Conservation (phyloP, 2,797 vertebrate species). For the Nannoperca australis region DNA sequence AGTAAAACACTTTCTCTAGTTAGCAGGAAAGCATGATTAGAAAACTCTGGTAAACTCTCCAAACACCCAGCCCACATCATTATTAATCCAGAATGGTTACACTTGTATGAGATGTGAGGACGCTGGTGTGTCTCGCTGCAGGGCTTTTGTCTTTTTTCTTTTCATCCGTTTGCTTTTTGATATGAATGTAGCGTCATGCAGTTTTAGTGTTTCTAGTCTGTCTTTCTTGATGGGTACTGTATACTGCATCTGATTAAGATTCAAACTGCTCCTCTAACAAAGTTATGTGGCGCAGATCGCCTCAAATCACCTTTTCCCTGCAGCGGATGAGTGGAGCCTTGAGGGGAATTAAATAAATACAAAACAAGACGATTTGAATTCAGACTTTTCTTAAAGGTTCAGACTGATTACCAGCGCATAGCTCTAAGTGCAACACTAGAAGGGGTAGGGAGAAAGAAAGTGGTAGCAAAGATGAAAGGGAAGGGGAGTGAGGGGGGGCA, state of each 20-base stretch:
- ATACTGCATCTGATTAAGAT: slow-evolving; percentile 51
- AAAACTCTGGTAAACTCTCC: slow-evolving; percentile 49
- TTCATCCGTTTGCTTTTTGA: slow-evolving; percentile 29
- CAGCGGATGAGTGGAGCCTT: slow-evolving; percentile 33
- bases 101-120: slow-evolving; percentile 24
- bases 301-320: slow-evolving; percentile 65
- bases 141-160: slow-evolving; percentile 5
- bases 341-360: slow-evolving; percentile 64
- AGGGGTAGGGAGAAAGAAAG: slow-evolving; percentile 30
- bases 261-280: slow-evolving; percentile 45
- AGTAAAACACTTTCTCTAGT: slow-evolving; percentile 55
- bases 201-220: slow-evolving; percentile 7
- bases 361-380: slow-evolving; percentile 72
- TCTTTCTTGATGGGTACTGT: slow-evolving; percentile 38
- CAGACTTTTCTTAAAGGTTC: slow-evolving; percentile 56
- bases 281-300: slow-evolving; percentile 46
- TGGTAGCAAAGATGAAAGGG: slow-evolving; percentile 56
- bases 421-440: slow-evolving; percentile 37
- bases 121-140: slow-evolving; percentile 20
- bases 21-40: slow-evolving; percentile 62
- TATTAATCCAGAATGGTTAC: slow-evolving; percentile 47
- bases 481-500: slow-evolving; percentile 28
- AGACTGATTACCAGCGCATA: slow-evolving; percentile 56
- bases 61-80: slow-evolving; percentile 46
- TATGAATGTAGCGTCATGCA: slow-evolving; percentile 40